Conservation (phyloP, 2,797 vertebrate genomes). For the Numenius phaeopus region DNA sequence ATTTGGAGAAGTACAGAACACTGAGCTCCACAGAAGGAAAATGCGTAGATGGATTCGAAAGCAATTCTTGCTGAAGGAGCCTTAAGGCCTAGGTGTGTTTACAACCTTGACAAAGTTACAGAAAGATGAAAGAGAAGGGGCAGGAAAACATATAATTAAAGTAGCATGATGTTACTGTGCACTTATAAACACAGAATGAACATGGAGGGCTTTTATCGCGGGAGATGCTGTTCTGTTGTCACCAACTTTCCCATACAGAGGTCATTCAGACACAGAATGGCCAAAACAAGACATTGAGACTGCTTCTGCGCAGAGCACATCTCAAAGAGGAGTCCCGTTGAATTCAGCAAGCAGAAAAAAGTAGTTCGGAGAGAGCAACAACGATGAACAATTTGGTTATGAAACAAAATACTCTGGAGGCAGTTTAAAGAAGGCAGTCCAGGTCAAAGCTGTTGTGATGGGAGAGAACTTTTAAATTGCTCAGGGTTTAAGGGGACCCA, state of each 20-base stretch:
- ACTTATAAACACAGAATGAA: constrained; percentile 14
- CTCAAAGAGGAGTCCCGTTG: background rate
- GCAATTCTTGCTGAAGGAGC: constrained; percentile 37
- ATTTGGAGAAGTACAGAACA: constrained; percentile 39
- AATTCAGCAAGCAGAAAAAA: background rate
- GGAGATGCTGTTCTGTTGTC: background rate
- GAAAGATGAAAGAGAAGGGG: constrained; percentile 60
- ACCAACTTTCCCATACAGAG: background rate
- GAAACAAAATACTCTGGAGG: constrained; percentile 48
- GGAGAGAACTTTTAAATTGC: constrained; percentile 51
- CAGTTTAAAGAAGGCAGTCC: constrained; percentile 20
- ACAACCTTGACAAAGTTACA: constrained; percentile 60
- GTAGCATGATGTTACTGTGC: constrained; percentile 30
- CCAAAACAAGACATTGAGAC: background rate
- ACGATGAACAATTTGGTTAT: constrained; percentile 5
- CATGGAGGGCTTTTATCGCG: background rate
- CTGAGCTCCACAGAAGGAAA: background rate
- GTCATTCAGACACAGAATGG: background rate
- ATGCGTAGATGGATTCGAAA: constrained; percentile 37
- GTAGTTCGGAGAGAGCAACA: background rate
- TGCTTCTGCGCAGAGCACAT: background rate
- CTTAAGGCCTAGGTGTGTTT: constrained; percentile 70
- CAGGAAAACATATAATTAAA: constrained; percentile 71
- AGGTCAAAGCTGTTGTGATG: constrained; percentile 48
- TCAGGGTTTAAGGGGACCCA: constrained; percentile 33